Conservation (phyloP, 2,113 vertebrate species). For the Etheostoma cragini region DNA sequence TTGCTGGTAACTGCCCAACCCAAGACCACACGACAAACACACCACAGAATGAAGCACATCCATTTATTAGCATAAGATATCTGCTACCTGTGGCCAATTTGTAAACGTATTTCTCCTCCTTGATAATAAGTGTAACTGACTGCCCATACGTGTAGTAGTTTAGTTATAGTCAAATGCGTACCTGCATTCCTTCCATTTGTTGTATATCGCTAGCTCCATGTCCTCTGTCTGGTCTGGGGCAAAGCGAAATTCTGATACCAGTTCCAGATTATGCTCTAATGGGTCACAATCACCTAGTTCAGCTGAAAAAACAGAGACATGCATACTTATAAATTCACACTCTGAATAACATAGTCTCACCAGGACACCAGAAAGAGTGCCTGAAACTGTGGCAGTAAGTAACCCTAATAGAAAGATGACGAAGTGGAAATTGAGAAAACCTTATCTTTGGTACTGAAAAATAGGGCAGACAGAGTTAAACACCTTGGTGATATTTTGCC, state of each 20-base stretch:
- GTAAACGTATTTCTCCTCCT: not conserved
- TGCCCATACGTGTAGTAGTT: not conserved
- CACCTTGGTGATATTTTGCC: not conserved
- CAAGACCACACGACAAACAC: not conserved
- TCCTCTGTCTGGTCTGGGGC: slow-evolving; percentile 93
- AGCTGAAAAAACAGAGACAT: slow-evolving; percentile 82
- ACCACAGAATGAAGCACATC: not conserved
- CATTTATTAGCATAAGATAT: not conserved
- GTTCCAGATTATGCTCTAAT: slow-evolving; percentile 89
- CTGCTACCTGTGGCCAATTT: not conserved
- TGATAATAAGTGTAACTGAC: not conserved
- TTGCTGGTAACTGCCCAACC: not conserved
- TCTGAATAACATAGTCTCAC: not conserved
- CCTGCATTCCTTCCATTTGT: slow-evolving; percentile 97
- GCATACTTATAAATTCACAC: not conserved
- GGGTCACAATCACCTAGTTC: slow-evolving; percentile 96
- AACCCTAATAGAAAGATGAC: not conserved
- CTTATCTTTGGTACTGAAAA: slow-evolving; percentile 1
- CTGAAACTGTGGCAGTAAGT: not conserved
- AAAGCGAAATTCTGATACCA: slow-evolving; percentile 98
- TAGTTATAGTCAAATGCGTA: slow-evolving; percentile 55
- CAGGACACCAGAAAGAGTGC: not conserved
- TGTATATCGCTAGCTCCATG: slow-evolving; percentile 92
- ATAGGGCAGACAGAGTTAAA: not conserved
- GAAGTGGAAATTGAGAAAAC: not conserved